Evolutionary conservation across 2,888 invertebrate genomes (phyloP), one percentile per base, ranked within the genome.

Genomic region (Cyclophora punctaria): DNA sequence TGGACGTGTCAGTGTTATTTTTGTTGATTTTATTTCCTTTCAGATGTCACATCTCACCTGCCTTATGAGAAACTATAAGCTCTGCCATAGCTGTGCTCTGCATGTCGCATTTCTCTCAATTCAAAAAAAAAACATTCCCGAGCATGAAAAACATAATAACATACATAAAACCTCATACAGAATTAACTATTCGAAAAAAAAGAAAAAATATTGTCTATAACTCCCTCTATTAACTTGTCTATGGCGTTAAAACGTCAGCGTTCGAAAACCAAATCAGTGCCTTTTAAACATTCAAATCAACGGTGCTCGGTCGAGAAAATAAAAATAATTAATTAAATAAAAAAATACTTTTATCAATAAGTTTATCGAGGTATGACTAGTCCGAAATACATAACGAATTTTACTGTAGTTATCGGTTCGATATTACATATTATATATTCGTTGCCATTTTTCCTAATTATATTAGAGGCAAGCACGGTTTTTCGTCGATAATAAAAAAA

Each of bases 21-120:
- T 75, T 82, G 37, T 78, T 76, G 69, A 69, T 80, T 81, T 81
- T 73, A 78, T 90, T 90, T 90, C 90, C 91, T 94, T 93, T 90
- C 95, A 96, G 96, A 96, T 90, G 95, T 96, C 89, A 95, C 93
- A 90, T 93, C 95, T 89, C 93, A 94, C 89, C 94, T 94, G 91
- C 95, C 95, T 90, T 96, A 96, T 90, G 96, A 96, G 92, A 95
- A 95, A 92, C 94, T 96, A 90, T 96, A 94, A 94, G 89, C 82
- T 78, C 84, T 78, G 82, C 86, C 86, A 85, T 85, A 81, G 80
- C 80, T 78, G 82, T 82, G 78, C 78, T 81, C 80, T 82, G 87
- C 87, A 88, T 88, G 87, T 78, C 73, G 81, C 79, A 80, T 83
- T 81, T 75, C 74, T 69, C 69, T 69, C 65, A 70, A 65, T 71